phyloP scores from a whole-genome alignment of 2,113 vertebrate genomes.

The Notarius quadriscutis region DNA sequence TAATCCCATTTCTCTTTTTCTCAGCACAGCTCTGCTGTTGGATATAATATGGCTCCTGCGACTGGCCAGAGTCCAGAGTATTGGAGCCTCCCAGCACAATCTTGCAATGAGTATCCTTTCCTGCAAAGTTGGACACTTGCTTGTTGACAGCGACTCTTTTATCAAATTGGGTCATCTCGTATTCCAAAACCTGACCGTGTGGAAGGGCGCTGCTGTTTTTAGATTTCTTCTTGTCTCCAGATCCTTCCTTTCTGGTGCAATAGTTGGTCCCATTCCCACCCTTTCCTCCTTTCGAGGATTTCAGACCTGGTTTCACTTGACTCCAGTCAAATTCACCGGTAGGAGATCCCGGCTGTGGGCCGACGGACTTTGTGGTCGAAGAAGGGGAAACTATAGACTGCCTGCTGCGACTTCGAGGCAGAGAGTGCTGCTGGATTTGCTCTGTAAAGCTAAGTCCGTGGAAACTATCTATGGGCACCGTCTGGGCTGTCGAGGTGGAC shows the following conservation, averaged over 20 bases:
- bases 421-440: conserved; percentile 95
- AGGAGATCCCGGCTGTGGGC: conserved; percentile 85
- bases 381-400: conserved; percentile 93
- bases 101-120: conserved; percentile 85
- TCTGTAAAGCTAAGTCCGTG: conserved; percentile 91
- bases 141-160: conserved; percentile 82
- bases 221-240: conserved; percentile 82
- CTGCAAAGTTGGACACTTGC: conserved; percentile 72
- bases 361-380: conserved; percentile 87
- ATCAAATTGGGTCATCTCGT: conserved; percentile 97
- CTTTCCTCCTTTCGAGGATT: conserved; percentile 85
- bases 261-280: conserved; percentile 76
- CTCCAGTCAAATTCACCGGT: conserved; percentile 93
- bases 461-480: conserved; percentile 94
- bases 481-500: conserved; percentile 93
- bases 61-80: conserved; percentile 78
- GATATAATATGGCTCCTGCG: conserved; percentile 85
- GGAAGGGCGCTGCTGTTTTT: conserved; percentile 80
- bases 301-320: conserved; percentile 86
- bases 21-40: conserved; percentile 89
- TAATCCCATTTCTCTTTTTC: conserved; percentile 94
- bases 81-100: conserved; percentile 76
- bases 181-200: conserved; percentile 89
- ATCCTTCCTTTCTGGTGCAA: conserved; percentile 75
- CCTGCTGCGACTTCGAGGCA: conserved; percentile 92